Conservation (phyloP, 2,797 vertebrate genomes). For the Rousettus madagascariensis region DNA sequence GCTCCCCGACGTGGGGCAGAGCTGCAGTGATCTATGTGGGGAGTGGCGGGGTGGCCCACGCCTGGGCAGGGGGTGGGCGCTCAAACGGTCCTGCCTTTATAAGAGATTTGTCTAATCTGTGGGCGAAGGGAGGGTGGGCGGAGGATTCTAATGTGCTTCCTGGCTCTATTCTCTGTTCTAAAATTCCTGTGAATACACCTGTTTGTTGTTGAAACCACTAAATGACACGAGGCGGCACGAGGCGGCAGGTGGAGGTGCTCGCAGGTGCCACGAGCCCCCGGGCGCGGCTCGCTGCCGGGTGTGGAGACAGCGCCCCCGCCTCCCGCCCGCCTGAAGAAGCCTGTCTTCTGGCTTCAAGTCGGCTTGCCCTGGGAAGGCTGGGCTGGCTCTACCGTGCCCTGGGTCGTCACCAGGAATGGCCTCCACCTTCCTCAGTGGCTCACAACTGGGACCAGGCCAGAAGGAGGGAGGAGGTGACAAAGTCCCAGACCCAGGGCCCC, state of each 20-base stretch:
- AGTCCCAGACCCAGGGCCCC: too few species aligned
- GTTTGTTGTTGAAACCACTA: neutral
- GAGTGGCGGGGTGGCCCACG: accelerated
- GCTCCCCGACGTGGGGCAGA: accelerated
- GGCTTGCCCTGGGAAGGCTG: neutral
- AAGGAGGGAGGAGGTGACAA: too few species aligned
- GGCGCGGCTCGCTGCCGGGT: neutral
- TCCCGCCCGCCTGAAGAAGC: neutral
- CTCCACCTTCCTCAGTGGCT: too few species aligned
- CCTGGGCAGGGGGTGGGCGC: too few species aligned
- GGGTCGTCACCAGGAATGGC: too few species aligned
- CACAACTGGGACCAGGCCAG: too few species aligned
- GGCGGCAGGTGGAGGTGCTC: neutral
- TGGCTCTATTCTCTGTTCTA: neutral
- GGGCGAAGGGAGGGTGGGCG: neutral
- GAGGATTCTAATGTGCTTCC: neutral
- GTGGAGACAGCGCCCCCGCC: accelerated
- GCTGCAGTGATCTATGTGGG: accelerated
- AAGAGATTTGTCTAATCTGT: neutral
- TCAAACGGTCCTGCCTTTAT: neutral
- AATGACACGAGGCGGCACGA: neutral
- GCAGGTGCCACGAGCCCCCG: neutral
- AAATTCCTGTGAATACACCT: neutral
- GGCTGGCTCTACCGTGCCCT: neutral
- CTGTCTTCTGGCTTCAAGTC: neutral